Conservation (phyloP, 2,113 vertebrate species). For the Dicerorhinus sumatrensis region DNA sequence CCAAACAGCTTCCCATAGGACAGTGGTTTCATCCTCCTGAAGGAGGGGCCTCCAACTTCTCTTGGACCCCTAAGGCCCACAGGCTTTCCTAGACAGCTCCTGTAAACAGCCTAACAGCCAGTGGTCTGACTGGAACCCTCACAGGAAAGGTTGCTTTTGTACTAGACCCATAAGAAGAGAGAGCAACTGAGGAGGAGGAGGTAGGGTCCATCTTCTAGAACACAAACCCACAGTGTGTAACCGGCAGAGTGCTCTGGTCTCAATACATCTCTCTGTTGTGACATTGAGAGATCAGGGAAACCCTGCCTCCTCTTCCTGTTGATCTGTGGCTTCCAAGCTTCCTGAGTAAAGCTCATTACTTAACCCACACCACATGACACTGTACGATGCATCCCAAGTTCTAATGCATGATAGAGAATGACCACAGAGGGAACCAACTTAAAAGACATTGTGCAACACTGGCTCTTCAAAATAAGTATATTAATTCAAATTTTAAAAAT, state of each 20-base stretch:
- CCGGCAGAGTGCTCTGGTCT: neutral
- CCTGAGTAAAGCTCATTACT: neutral
- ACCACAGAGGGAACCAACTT: neutral
- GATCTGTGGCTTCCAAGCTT: neutral
- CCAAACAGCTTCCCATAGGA: neutral
- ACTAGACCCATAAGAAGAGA: neutral
- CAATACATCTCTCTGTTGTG: neutral
- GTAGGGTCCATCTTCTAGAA: neutral
- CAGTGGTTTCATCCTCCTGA: neutral
- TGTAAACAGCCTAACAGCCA: neutral
- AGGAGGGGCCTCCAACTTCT: neutral
- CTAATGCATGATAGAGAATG: neutral
- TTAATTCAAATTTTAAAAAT: conserved; percentile 16
- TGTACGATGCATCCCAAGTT: neutral
- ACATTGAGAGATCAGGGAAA: neutral
- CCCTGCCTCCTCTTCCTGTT: neutral
- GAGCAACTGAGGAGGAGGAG: neutral
- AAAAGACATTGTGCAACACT: neutral
- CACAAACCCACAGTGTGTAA: neutral
- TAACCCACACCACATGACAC: neutral
- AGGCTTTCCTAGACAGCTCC: neutral
- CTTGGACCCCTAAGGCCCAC: neutral
- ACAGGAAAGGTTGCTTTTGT: neutral
- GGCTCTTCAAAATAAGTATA: neutral
- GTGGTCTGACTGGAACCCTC: neutral